Base-by-base conservation (phyloP, 2,113 vertebrate species). In the Bubalus kerabau region DNA sequence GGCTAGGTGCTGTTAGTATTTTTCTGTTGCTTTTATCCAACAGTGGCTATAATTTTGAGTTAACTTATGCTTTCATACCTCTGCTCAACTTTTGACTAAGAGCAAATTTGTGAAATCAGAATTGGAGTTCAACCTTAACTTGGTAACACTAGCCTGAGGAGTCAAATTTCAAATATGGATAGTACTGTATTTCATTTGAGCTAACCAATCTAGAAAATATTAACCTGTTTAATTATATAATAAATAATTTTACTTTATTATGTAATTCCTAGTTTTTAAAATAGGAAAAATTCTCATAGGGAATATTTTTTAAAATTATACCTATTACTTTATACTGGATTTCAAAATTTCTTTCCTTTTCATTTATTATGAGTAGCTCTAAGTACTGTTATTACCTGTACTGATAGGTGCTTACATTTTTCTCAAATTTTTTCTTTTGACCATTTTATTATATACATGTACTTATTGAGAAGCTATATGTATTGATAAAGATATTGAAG, bases 361-460 rank as follows among this genome's bases (percentile, higher is more conserved):
- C 36, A 90, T 78, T 95, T 85, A 94, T 84, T 92, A 24, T 74
- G 46, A 87, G 7, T 82, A 85, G 92, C 16, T 76, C 30, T 87
- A 91, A 80, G 24, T 92, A 80, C 23, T 93, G 0, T 78, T 90
- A 24, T 95, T 95, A 86, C 60, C 59, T 95, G 4, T 95, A 56
- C 15, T 96, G 46, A 62, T 76, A 93, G 62, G 11, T 59, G 56
- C 83, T 87, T 97, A 50, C 32, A 60, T 93, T 97, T 97, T 97
- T 4, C 23, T 6, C 21, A 86, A 9, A n/a, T 0, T 64, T 96
- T 96, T 96, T 96, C 40, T 50, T 67, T 88, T 94, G 32, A 8
- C 30, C 84, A 14, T 94, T 96, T 97, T 62, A 78, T 23, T 92
- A 64, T 90, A 87, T 19, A 62, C 3, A 19, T 81, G 3, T 54